phyloP scores from a whole-genome alignment of 2,888 invertebrate genomes.

The Bedellia somnulentella region DNA sequence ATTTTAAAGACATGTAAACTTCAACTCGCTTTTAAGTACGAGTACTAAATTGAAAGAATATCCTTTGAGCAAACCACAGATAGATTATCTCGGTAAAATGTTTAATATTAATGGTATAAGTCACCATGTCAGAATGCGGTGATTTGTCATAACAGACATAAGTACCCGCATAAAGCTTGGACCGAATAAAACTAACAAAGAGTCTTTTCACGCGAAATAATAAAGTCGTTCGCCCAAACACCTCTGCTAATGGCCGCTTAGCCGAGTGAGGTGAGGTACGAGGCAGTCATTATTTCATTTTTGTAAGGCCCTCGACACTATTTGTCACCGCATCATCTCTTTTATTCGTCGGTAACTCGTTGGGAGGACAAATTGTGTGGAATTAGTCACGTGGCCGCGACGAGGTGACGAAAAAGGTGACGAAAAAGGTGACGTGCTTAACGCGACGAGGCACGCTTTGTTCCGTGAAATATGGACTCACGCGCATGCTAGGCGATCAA shows the following conservation, averaged over 20 bases:
- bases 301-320: constrained; percentile 53
- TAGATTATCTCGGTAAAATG: too few species aligned
- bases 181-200: constrained; percentile 55
- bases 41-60: too few species aligned
- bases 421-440: constrained; percentile 26
- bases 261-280: constrained; percentile 48
- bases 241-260: constrained; percentile 51
- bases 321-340: constrained; percentile 57
- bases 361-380: constrained; percentile 52
- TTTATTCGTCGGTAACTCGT: constrained; percentile 47
- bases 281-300: constrained; percentile 58
- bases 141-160: constrained; percentile 52
- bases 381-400: constrained; percentile 54
- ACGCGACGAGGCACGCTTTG: constrained; percentile 5
- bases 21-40: too few species aligned
- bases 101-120: too few species aligned
- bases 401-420: constrained; percentile 60
- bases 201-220: constrained; percentile 52
- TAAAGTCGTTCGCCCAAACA: constrained; percentile 58
- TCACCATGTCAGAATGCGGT: constrained; percentile 31
- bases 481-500: constrained; percentile 6
- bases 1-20: too few species aligned
- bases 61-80: too few species aligned
- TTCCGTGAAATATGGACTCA: constrained; percentile 6
- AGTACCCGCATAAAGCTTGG: constrained; percentile 51